Evolutionary conservation across 2,888 invertebrate species (phyloP).

Genomic region (Salticus scenicus): DNA sequence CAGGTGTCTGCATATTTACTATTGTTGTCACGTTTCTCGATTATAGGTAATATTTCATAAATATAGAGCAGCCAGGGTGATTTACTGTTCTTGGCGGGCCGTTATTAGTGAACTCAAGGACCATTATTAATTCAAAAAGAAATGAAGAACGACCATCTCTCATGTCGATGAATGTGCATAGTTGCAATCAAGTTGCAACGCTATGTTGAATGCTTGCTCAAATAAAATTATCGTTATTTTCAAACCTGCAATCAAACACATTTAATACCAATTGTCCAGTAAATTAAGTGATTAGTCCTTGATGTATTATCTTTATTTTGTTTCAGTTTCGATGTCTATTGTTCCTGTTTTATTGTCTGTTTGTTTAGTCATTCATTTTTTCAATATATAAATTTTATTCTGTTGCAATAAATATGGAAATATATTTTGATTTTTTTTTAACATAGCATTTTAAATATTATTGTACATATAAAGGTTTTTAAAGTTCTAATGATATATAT

Average conservation of each 20-base stretch:
- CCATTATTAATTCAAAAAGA: conserved; percentile 64
- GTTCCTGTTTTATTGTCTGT: no score
- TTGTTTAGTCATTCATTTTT: no score
- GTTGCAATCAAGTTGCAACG: conserved; percentile 13
- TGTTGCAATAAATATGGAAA: no score
- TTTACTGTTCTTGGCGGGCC: conserved; percentile 46
- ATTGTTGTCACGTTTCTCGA: conserved; percentile 61
- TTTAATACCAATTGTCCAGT: neutral
- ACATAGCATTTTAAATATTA: no score
- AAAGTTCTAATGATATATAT: no score
- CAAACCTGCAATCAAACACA: neutral
- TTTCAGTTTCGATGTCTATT: no score
- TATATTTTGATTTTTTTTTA: no score
- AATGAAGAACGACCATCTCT: conserved; percentile 48
- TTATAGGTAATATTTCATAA: conserved; percentile 64
- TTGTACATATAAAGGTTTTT: no score
- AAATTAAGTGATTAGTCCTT: neutral
- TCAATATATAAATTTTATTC: no score
- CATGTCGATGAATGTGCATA: conserved; percentile 35
- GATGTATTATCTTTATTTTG: no score
- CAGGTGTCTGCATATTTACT: conserved; percentile 57
- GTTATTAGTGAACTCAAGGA: conserved; percentile 47
- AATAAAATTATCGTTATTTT: conserved; percentile 28
- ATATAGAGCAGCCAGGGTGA: conserved; percentile 58
- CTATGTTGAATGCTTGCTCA: conserved; percentile 21